Percentiles rank a stretch among this genome's conserved stretches.
phyloP scores from a whole-genome alignment of 2,888 invertebrate species.

The Cepaea hortensis region DNA sequence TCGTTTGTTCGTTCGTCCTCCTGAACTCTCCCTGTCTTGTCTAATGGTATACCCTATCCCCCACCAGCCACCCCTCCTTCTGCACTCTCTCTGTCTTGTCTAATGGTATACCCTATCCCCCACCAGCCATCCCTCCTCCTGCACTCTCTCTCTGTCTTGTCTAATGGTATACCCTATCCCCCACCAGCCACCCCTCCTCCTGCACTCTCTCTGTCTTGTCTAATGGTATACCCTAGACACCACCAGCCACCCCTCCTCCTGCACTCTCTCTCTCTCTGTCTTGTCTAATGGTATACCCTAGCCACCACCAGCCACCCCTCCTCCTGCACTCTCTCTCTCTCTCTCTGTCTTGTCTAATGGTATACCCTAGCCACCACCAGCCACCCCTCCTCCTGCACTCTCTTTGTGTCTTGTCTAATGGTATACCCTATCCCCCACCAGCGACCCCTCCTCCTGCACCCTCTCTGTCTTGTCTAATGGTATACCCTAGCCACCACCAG shows the following conservation, averaged over 20 bases:
- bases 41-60: not conserved
- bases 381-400: not conserved
- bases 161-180: no score
- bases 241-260: no score
- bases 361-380: not conserved
- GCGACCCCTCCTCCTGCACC: not conserved
- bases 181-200: no score
- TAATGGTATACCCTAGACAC: no score
- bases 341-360: not conserved
- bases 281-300: no score
- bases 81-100: not conserved
- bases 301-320: no score
- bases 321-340: no score
- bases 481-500: no score
- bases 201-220: no score
- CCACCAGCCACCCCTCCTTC: not conserved
- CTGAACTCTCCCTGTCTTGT: not conserved
- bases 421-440: not conserved
- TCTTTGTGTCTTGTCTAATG: not conserved
- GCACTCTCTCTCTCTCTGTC: not conserved
- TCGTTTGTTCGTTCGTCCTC: no score
- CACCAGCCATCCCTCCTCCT: not conserved
- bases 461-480: not conserved
- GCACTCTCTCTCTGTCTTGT: conserved; percentile 8
- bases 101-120: not conserved